These are phyloP conservation scores for Odontothrips loti DNA, from an alignment of 2,888 invertebrate species.

Conservation along the genomic window DNA sequence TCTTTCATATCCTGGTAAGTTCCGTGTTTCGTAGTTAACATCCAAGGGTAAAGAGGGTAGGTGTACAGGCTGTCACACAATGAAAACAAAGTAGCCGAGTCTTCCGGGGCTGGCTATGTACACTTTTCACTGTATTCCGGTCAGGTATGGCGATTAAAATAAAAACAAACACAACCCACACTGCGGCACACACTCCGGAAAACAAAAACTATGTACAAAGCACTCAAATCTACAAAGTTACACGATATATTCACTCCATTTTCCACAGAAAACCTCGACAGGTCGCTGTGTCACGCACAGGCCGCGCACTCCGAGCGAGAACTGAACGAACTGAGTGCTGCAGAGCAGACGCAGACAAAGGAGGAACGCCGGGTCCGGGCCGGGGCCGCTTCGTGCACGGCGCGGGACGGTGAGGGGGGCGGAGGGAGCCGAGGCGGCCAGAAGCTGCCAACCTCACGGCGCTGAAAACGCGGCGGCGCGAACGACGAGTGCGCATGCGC, in stretches of 20 bases:
- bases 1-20: constrained; percentile 62
- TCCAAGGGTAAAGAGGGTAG: neutral
- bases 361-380: constrained; percentile 35
- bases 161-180: constrained; percentile 29
- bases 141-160: too few species aligned
- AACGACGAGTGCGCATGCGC: neutral
- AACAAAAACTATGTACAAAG: constrained; percentile 35
- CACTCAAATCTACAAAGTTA: constrained; percentile 32
- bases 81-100: constrained; percentile 27
- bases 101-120: constrained; percentile 12
- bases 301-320: constrained; percentile 28
- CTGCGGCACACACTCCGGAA: constrained; percentile 32
- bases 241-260: constrained; percentile 34
- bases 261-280: constrained; percentile 29
- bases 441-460: neutral
- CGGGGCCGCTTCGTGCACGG: constrained; percentile 31
- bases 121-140: constrained; percentile 17
- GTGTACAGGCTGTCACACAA: constrained; percentile 23
- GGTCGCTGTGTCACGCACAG: constrained; percentile 2
- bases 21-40: constrained; percentile 32
- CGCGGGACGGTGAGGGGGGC: constrained; percentile 28
- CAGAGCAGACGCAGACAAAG: constrained; percentile 33
- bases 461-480: neutral
- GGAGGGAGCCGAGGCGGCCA: neutral
- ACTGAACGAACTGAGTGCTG: constrained; percentile 28